A percentile compares a stretch with the other conserved stretches of the same genome.
phyloP scores from a whole-genome alignment of 2,888 invertebrate genomes.

The Heliconius erato region DNA sequence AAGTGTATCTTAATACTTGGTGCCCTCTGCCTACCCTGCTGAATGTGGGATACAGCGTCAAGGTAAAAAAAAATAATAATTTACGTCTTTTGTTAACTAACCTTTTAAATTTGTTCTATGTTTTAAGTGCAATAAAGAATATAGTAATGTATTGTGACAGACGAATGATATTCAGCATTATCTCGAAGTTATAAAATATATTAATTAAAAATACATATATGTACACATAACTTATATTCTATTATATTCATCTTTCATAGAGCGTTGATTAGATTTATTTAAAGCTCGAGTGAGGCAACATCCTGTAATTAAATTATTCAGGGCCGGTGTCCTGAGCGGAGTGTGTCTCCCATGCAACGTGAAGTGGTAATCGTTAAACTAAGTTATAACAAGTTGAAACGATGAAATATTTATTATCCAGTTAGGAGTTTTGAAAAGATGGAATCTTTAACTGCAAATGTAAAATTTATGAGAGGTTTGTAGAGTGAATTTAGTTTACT shows the following conservation, averaged over 20 bases:
- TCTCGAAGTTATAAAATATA: no score
- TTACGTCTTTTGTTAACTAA: no score
- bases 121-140: no score
- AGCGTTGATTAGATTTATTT: slow-evolving; percentile 70
- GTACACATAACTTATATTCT: not conserved
- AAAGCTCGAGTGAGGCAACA: slow-evolving; percentile 58
- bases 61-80: no score
- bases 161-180: no score
- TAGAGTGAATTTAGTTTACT: not conserved
- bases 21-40: no score
- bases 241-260: slow-evolving; percentile 55
- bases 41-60: no score
- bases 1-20: no score
- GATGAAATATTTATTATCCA: slow-evolving; percentile 54
- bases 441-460: not conserved
- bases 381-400: slow-evolving; percentile 63
- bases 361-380: slow-evolving; percentile 65
- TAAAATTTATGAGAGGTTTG: not conserved
- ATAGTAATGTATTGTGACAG: no score
- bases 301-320: slow-evolving; percentile 72
- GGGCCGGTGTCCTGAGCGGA: slow-evolving; percentile 43
- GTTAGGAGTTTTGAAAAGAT: slow-evolving; percentile 25
- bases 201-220: not conserved
- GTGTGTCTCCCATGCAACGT: slow-evolving; percentile 62
- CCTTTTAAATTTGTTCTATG: no score